Conservation (phyloP, 2,113 vertebrate species). For the Alectura lathami region DNA sequence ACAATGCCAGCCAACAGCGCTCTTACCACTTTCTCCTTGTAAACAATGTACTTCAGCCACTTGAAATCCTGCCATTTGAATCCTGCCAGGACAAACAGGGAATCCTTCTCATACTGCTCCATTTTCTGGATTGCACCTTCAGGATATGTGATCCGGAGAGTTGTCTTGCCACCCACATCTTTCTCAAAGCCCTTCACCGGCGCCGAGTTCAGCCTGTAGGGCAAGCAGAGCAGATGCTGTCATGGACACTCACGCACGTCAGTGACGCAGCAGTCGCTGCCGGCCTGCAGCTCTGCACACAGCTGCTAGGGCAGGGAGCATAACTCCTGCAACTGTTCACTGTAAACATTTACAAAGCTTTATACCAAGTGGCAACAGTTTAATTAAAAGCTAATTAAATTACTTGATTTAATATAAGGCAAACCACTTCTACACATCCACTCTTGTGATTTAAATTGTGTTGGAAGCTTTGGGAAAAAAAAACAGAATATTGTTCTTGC, state of each 20-base stretch:
- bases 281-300: background rate
- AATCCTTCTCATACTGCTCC: constrained; percentile 91
- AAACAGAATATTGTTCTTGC: background rate
- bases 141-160: constrained; percentile 95
- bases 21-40: constrained; percentile 95
- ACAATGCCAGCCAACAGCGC: background rate
- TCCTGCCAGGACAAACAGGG: constrained; percentile 94
- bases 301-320: background rate
- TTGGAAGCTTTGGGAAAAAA: background rate
- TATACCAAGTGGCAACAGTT: background rate
- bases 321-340: background rate
- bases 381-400: background rate
- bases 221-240: constrained; percentile 35
- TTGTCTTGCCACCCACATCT: constrained; percentile 96
- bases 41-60: constrained; percentile 96
- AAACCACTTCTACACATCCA: background rate
- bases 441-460: background rate
- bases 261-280: background rate
- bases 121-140: constrained; percentile 95
- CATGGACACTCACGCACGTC: background rate
- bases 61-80: constrained; percentile 98
- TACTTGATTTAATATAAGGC: background rate
- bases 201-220: constrained; percentile 90
- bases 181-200: constrained; percentile 89
- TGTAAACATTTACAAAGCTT: background rate